A percentile compares a stretch with the other conserved stretches of the same genome.
Evolutionary conservation across 2,797 vertebrate species (phyloP).

Genomic region (Tauraco hartlaubi): DNA sequence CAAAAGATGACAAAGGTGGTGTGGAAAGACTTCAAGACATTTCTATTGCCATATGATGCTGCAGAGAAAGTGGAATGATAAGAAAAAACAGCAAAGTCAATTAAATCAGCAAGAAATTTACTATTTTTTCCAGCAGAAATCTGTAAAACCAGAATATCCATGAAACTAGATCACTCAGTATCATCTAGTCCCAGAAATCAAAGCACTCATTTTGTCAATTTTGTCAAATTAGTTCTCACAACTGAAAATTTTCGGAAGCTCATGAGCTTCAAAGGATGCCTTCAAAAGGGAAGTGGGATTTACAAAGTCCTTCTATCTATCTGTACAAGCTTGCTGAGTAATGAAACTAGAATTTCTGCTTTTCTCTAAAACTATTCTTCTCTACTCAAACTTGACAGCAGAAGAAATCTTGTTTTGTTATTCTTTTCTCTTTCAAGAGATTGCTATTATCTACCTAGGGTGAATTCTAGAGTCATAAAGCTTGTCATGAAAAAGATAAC

Average conservation of each 20-base stretch:
- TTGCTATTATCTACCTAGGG: background rate
- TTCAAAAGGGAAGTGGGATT: slow-evolving; percentile 6
- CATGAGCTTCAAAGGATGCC: background rate
- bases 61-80: background rate
- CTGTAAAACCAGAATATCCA: background rate
- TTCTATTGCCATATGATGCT: background rate
- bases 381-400: background rate
- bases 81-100: background rate
- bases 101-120: background rate
- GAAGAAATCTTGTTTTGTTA: background rate
- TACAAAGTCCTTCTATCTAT: background rate
- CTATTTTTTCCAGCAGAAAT: background rate
- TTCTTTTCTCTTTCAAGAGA: background rate
- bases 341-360: background rate
- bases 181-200: background rate
- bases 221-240: background rate
- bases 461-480: background rate
- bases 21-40: background rate
- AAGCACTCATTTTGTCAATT: background rate
- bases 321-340: slow-evolving; percentile 5
- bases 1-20: background rate
- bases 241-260: background rate
- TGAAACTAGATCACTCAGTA: background rate
- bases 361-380: background rate
- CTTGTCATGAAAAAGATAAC: background rate